A percentile compares a stretch with the other conserved stretches of the same genome.
Evolutionary conservation across 2,113 vertebrate species (phyloP).

Genomic region (Burhinus oedicnemus): DNA sequence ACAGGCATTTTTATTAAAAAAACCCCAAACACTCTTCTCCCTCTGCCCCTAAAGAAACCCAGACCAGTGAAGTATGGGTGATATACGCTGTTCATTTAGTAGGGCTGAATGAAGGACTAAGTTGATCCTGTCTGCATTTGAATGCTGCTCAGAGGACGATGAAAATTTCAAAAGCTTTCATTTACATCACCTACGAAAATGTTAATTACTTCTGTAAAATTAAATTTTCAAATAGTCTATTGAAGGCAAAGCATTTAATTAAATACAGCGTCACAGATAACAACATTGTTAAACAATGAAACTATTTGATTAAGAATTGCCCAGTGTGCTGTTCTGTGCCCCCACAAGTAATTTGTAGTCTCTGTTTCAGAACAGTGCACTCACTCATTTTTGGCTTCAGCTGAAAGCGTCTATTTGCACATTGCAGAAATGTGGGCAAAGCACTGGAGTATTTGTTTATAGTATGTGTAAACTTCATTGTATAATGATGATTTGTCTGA

Average conservation of each 20-base stretch:
- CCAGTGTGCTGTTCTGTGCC: background rate
- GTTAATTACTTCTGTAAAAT: conserved; percentile 6
- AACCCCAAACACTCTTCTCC: background rate
- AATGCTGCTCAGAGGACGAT: background rate
- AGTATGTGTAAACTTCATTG: background rate
- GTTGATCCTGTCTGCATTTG: background rate
- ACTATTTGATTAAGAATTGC: background rate
- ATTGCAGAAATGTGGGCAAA: background rate
- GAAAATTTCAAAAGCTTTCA: background rate
- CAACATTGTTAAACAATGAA: background rate
- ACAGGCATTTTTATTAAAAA: background rate
- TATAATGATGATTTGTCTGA: background rate
- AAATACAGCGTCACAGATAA: background rate
- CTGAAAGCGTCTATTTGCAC: background rate
- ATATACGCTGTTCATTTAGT: background rate
- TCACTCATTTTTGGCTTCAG: background rate
- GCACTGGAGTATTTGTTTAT: background rate
- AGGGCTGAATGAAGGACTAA: background rate
- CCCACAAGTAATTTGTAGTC: background rate
- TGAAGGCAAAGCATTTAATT: background rate
- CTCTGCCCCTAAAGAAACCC: background rate
- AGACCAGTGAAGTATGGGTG: background rate
- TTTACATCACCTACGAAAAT: background rate
- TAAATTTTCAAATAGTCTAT: background rate
- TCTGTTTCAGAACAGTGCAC: background rate